Evolutionary conservation across 2,113 vertebrate species (phyloP).

Genomic region (Meriones unguiculatus): DNA sequence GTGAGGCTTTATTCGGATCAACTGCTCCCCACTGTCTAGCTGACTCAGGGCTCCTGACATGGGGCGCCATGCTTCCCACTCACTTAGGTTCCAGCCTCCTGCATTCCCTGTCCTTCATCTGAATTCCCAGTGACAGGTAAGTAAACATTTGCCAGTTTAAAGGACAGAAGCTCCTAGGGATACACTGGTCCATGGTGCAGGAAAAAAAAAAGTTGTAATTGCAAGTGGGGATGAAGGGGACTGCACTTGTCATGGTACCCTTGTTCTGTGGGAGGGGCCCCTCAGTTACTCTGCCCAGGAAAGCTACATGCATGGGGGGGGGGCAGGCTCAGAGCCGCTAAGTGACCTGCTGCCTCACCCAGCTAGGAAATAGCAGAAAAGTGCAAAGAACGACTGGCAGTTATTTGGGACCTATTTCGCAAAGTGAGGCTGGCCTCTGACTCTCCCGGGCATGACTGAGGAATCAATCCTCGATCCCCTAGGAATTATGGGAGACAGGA

Average conservation of each 20-base stretch:
- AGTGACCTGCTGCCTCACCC: background rate
- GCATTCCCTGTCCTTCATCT: background rate
- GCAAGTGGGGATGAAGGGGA: background rate
- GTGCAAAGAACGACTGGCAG: background rate
- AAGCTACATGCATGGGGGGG: too few species aligned
- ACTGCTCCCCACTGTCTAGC: background rate
- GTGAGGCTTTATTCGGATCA: slow-evolving; percentile 66
- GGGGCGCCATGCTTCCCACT: background rate
- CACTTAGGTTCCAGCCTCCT: background rate
- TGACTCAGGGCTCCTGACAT: slow-evolving; percentile 36
- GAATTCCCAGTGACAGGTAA: background rate
- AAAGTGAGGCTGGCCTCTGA: background rate
- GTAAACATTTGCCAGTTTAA: background rate
- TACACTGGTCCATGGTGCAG: background rate
- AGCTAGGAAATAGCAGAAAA: background rate
- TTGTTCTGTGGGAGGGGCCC: background rate
- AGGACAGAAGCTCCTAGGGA: background rate
- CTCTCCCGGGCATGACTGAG: background rate
- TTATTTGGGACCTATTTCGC: background rate
- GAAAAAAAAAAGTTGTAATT: background rate
- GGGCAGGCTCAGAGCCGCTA: background rate
- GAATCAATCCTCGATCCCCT: background rate
- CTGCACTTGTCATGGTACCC: background rate
- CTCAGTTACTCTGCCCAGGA: background rate
- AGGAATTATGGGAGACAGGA: too few species aligned